Conservation (phyloP, 2,797 vertebrate species). For the Podarcis lilfordi region DNA sequence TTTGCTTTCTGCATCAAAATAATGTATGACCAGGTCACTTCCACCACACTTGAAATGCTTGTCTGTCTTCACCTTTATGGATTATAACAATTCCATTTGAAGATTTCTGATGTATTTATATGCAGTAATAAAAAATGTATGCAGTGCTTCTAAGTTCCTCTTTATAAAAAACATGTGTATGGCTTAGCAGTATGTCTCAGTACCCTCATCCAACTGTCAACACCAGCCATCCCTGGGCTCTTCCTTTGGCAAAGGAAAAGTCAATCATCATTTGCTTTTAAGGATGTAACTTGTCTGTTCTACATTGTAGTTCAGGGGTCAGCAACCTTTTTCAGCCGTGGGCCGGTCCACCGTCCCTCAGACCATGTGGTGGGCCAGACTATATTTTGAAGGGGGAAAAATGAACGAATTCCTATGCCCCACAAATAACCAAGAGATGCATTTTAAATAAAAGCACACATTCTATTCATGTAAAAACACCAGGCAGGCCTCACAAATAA, state of each 20-base stretch:
- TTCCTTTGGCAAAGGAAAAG: neutral
- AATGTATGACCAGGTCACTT: neutral
- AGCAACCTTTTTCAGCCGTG: too few species aligned
- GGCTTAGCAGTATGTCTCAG: neutral
- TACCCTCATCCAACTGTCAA: neutral
- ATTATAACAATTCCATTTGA: neutral
- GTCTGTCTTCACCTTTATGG: neutral
- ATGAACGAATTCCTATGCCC: too few species aligned
- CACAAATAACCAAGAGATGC: too few species aligned
- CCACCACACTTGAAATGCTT: neutral
- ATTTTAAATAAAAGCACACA: too few species aligned
- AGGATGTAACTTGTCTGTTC: conserved; percentile 19
- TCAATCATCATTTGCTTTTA: conserved; percentile 32
- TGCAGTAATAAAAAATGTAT: neutral
- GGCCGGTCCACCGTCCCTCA: too few species aligned
- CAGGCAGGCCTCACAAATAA: too few species aligned
- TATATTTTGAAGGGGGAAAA: too few species aligned
- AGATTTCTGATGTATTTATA: neutral
- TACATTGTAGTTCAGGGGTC: conserved; percentile 21
- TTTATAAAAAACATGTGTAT: neutral
- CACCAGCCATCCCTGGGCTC: conserved; percentile 9
- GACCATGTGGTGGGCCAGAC: too few species aligned
- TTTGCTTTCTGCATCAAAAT: too few species aligned
- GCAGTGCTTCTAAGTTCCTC: neutral
- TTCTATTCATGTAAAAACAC: too few species aligned